phyloP scores from a whole-genome alignment of 2,797 vertebrate species.

The Sandelia bainsii region DNA sequence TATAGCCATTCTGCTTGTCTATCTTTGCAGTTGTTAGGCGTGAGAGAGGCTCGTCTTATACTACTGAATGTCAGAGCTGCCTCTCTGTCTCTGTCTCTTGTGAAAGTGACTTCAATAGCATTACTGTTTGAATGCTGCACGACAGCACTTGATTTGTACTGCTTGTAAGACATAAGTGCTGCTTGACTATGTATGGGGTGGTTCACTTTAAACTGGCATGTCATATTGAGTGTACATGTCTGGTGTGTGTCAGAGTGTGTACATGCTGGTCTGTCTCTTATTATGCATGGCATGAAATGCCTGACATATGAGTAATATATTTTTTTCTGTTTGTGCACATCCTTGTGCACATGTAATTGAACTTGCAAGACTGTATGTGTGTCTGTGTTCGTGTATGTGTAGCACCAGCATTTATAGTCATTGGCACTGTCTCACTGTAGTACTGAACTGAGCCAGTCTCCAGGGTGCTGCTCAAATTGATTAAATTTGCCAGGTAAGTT shows the following conservation, averaged over 20 bases:
- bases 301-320: conserved; percentile 31
- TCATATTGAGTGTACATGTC: not conserved
- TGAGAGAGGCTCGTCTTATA: conserved; percentile 16
- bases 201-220: conserved; percentile 17
- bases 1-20: conserved; percentile 3
- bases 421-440: conserved; percentile 55
- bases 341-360: conserved; percentile 16
- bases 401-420: conserved; percentile 17
- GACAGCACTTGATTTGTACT: conserved; percentile 41
- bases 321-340: conserved; percentile 4
- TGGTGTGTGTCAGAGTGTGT: not conserved
- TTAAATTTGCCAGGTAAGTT: conserved; percentile 82
- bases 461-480: conserved; percentile 79
- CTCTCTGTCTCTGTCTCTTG: conserved; percentile 17
- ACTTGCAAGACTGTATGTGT: conserved; percentile 4
- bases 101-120: conserved; percentile 39
- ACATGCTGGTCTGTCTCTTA: conserved; percentile 3
- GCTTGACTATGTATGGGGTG: conserved; percentile 25
- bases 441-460: conserved; percentile 68
- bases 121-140: conserved; percentile 33
- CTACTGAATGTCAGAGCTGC: conserved; percentile 37
- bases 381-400: conserved; percentile 12
- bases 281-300: conserved; percentile 26
- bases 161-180: conserved; percentile 37
- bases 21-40: not conserved